These are phyloP conservation scores for Gavialis gangeticus DNA, from an alignment of 2,113 vertebrate genomes.

Conservation along the genomic window DNA sequence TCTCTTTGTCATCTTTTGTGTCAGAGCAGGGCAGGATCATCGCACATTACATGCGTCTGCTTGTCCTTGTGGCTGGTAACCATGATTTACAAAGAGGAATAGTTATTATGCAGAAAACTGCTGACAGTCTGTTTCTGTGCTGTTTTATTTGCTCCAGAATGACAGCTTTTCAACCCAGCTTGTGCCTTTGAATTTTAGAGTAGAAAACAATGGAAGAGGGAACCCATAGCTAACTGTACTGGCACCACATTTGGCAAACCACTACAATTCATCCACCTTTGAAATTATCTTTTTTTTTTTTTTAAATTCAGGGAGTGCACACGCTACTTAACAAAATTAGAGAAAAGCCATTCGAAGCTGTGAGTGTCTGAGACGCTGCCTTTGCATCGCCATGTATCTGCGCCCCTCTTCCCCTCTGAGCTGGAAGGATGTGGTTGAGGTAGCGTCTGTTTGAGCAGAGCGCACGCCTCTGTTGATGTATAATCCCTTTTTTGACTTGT, in stretches of 20 bases:
- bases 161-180: too few relatives aligned
- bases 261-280: not conserved
- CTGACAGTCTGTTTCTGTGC: rapidly evolving
- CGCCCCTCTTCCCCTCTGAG: not conserved
- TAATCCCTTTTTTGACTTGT: not conserved
- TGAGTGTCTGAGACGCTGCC: not conserved
- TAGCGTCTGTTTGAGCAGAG: not conserved
- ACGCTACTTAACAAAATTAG: not conserved
- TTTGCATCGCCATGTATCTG: not conserved
- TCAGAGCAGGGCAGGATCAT: not conserved
- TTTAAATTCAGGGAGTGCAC: not conserved
- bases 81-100: rapidly evolving
- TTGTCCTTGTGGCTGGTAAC: not conserved
- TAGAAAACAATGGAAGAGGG: not conserved
- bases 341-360: too few relatives aligned
- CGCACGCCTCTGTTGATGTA: not conserved
- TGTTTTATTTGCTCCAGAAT: not conserved
- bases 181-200: not conserved
- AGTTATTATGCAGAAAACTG: not conserved
- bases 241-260: not conserved
- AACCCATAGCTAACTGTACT: not conserved
- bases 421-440: not conserved
- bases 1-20: not conserved
- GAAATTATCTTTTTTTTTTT: not conserved
- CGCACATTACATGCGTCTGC: rapidly evolving